phyloP scores from a whole-genome alignment of 2,797 vertebrate genomes.

The Trematomus bernacchii region DNA sequence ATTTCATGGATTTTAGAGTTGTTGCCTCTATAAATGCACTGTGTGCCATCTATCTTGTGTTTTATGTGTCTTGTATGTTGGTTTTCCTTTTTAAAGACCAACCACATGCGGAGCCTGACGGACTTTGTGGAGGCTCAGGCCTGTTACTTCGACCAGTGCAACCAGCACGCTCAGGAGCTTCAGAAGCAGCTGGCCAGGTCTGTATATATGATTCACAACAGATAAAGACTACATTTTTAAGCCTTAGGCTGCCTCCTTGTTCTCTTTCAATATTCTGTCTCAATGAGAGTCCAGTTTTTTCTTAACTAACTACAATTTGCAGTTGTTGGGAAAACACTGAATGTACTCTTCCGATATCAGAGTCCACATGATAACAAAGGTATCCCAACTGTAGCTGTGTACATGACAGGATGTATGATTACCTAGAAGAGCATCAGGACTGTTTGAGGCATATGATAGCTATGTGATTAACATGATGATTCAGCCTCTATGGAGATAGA shows the following conservation, averaged over 20 bases:
- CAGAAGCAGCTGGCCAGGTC: conserved; percentile 95
- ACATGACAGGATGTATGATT: no score
- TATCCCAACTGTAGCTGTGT: no score
- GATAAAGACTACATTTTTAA: no score
- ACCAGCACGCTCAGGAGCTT: conserved; percentile 94
- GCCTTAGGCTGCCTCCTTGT: background rate
- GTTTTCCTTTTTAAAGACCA: conserved; percentile 80
- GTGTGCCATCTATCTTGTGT: background rate
- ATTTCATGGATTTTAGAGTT: background rate
- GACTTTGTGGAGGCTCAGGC: conserved; percentile 98
- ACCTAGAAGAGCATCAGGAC: no score
- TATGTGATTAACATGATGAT: no score
- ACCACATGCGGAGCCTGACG: conserved; percentile 93
- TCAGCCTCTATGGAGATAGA: no score
- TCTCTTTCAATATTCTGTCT: background rate
- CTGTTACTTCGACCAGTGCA: conserved; percentile 93
- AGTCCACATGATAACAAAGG: no score
- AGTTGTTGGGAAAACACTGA: background rate
- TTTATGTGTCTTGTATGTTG: background rate
- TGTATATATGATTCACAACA: conserved; percentile 10
- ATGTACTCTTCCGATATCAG: no score
- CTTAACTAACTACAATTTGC: background rate
- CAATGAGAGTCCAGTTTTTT: no score
- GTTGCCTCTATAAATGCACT: background rate
- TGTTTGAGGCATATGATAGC: no score